Percentiles rank a stretch among this genome's conserved stretches.
These are phyloP conservation scores for Gobionotothen gibberifrons DNA, from an alignment of 2,797 vertebrate genomes.

Conservation along the genomic window DNA sequence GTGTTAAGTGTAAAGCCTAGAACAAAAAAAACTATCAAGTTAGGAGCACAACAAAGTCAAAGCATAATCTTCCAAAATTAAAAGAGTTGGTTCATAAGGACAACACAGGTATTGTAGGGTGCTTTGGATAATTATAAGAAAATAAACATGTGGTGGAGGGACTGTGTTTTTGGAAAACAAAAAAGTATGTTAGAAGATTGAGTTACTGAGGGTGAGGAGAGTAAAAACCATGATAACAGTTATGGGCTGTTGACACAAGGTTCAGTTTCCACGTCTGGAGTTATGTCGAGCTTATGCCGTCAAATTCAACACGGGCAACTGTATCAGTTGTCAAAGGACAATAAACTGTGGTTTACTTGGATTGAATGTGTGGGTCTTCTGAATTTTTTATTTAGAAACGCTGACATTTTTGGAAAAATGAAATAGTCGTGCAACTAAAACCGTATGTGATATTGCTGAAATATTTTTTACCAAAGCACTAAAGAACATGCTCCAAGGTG, in stretches of 20 bases:
- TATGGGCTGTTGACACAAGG: conserved; percentile 18
- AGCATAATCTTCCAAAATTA: background rate
- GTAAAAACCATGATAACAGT: conserved; percentile 6
- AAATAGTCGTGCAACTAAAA: background rate
- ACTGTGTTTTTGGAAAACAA: background rate
- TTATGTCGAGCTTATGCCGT: background rate
- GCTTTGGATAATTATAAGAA: conserved; percentile 1
- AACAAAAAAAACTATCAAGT: background rate
- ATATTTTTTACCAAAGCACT: background rate
- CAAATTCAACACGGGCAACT: background rate
- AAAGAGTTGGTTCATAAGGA: background rate
- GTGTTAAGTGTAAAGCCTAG: background rate
- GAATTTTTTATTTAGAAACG: background rate
- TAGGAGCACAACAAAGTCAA: background rate
- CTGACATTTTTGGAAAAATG: background rate
- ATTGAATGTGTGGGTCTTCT: background rate
- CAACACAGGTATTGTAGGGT: background rate
- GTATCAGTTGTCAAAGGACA: conserved; percentile 14
- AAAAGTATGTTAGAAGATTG: background rate
- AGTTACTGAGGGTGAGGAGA: background rate
- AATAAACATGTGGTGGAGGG: background rate
- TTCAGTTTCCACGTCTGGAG: conserved; percentile 11
- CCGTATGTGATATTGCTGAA: background rate
- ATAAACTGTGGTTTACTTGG: conserved; percentile 8
- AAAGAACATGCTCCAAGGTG: background rate